phyloP scores from a whole-genome alignment of 2,797 vertebrate species.

The Enteromius anoplus region DNA sequence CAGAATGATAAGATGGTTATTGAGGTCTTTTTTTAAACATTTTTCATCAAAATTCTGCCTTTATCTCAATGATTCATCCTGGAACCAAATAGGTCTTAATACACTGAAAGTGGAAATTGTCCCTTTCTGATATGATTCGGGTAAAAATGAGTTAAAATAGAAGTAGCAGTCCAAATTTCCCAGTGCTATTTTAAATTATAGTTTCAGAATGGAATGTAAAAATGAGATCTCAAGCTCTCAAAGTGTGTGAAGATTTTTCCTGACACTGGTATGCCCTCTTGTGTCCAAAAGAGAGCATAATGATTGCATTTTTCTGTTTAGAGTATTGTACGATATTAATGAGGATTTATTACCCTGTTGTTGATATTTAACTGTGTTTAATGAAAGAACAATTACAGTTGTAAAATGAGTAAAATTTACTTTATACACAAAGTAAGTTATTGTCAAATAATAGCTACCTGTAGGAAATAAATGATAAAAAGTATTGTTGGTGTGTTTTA shows the following conservation, averaged over 20 bases:
- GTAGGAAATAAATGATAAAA: not conserved
- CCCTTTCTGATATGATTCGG: not conserved
- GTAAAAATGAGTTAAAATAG: not conserved
- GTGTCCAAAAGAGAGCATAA: constrained; percentile 7
- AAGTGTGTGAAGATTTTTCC: not conserved
- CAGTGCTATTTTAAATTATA: not conserved
- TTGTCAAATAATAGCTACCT: not conserved
- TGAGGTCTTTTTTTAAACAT: not conserved
- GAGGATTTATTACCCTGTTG: not conserved
- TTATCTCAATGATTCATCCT: not conserved
- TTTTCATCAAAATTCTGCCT: not conserved
- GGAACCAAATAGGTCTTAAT: not conserved
- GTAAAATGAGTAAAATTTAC: not conserved
- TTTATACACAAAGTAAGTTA: not conserved
- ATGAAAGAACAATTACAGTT: not conserved
- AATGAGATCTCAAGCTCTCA: not conserved
- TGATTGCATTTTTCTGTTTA: not conserved
- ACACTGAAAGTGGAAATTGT: not conserved
- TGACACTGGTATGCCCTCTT: constrained; percentile 24
- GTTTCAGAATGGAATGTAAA: not conserved
- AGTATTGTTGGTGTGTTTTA: not conserved
- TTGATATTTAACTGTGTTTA: not conserved
- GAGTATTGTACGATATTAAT: not conserved
- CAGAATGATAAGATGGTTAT: not conserved
- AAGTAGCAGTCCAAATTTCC: not conserved